These are phyloP conservation scores for Rhadina sibilatrix DNA, from an alignment of 2,113 vertebrate species.

Conservation along the genomic window DNA sequence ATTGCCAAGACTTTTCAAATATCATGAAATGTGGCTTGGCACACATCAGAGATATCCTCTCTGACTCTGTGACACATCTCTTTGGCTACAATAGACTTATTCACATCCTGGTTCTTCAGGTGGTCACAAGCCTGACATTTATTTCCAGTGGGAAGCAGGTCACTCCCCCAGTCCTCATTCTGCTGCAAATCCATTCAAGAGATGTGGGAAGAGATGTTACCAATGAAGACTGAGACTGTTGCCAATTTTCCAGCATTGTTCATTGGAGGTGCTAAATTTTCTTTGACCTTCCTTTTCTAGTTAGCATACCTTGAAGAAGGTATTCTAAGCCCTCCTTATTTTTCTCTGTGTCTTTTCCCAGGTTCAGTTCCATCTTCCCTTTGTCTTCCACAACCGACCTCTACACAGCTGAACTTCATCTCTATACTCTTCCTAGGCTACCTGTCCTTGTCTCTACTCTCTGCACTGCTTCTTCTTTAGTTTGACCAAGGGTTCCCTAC, in stretches of 20 bases:
- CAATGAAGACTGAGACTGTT: not conserved
- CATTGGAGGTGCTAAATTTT: not conserved
- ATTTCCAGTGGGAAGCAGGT: not conserved
- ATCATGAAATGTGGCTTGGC: not conserved
- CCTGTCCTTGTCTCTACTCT: not conserved
- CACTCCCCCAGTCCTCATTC: not conserved
- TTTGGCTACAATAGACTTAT: not conserved
- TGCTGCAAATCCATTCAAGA: not conserved
- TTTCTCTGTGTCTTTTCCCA: not conserved
- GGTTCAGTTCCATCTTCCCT: not conserved
- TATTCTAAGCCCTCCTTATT: too few species aligned
- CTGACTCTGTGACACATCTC: accelerated
- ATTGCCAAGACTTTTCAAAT: not conserved
- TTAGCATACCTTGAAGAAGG: not conserved
- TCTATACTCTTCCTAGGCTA: not conserved
- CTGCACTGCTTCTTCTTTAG: not conserved
- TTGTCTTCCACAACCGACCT: not conserved
- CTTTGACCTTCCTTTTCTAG: not conserved
- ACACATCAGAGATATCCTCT: not conserved
- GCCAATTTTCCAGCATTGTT: not conserved
- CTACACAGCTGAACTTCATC: not conserved
- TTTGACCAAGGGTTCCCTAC: not conserved
- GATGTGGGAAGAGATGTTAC: not conserved
- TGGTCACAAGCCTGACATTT: not conserved
- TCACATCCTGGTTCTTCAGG: not conserved